These are phyloP conservation scores for Bolinopsis microptera DNA, from an alignment of 37 sponge, comb jelly and placozoan genomes.

Conservation along the genomic window DNA sequence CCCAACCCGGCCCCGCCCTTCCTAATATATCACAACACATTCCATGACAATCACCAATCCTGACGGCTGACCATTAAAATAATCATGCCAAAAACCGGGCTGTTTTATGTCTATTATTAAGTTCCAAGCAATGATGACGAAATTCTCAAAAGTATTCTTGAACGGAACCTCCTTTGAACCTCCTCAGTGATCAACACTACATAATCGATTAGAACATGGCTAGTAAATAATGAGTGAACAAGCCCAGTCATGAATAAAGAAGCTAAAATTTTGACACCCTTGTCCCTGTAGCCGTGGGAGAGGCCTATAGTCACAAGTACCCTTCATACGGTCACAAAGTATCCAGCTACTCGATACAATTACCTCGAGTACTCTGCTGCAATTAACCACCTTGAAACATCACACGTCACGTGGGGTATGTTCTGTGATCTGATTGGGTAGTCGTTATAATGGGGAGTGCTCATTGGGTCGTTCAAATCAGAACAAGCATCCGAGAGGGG, in stretches of 20 bases:
- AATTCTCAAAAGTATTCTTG: too few species aligned
- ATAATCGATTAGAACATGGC: neutral
- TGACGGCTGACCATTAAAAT: too few species aligned
- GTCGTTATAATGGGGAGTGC: neutral
- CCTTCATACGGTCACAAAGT: neutral
- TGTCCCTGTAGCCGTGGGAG: neutral
- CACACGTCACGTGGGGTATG: neutral
- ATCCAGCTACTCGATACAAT: neutral
- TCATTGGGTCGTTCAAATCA: neutral
- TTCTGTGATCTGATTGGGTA: neutral
- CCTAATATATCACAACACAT: too few species aligned
- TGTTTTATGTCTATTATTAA: too few species aligned
- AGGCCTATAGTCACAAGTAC: neutral
- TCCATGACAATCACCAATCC: too few species aligned
- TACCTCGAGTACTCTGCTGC: neutral
- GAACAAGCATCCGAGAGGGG: neutral
- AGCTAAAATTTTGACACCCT: neutral
- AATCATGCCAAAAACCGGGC: too few species aligned
- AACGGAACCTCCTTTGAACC: neutral
- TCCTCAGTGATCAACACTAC: neutral
- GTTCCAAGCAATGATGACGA: too few species aligned
- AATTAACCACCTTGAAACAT: neutral
- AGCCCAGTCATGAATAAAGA: neutral
- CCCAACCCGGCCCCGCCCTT: too few species aligned
- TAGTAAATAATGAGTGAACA: neutral